Conservation (phyloP, 2,113 vertebrate species). For the Amphilophus citrinellus region DNA sequence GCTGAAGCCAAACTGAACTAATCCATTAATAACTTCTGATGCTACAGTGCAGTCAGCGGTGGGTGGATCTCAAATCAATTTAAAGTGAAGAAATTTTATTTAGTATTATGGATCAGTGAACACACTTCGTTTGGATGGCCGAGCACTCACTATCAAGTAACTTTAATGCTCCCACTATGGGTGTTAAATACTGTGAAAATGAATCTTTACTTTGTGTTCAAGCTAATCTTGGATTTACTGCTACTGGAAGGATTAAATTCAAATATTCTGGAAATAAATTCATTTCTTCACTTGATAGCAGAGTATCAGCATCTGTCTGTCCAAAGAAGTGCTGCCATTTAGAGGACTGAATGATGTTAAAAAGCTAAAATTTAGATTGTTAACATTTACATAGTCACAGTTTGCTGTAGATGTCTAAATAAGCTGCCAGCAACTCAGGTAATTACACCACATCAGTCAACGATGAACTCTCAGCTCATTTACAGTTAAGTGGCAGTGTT, state of each 20-base stretch:
- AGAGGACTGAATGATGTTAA: background rate
- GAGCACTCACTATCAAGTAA: background rate
- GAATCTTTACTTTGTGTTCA: background rate
- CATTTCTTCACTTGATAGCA: slow-evolving; percentile 17
- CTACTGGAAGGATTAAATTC: background rate
- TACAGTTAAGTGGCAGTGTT: slow-evolving; percentile 35
- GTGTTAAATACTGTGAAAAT: background rate
- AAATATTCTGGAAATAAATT: background rate
- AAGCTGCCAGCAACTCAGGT: background rate
- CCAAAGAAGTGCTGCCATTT: background rate
- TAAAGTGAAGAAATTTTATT: background rate
- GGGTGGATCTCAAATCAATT: slow-evolving; percentile 10
- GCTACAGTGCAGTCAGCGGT: background rate
- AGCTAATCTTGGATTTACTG: background rate
- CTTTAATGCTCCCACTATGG: background rate
- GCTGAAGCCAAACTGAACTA: slow-evolving; percentile 7
- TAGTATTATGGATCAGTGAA: background rate
- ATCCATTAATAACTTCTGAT: background rate
- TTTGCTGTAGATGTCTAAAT: background rate
- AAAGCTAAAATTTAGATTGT: background rate
- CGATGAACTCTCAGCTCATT: background rate
- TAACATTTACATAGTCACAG: slow-evolving; percentile 23
- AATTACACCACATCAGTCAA: background rate
- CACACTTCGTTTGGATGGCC: background rate
- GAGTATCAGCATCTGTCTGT: background rate